Evolutionary conservation across 2,797 vertebrate genomes (phyloP), one percentile per base, ranked within the genome.

Genomic region (Myripristis jacobus): DNA sequence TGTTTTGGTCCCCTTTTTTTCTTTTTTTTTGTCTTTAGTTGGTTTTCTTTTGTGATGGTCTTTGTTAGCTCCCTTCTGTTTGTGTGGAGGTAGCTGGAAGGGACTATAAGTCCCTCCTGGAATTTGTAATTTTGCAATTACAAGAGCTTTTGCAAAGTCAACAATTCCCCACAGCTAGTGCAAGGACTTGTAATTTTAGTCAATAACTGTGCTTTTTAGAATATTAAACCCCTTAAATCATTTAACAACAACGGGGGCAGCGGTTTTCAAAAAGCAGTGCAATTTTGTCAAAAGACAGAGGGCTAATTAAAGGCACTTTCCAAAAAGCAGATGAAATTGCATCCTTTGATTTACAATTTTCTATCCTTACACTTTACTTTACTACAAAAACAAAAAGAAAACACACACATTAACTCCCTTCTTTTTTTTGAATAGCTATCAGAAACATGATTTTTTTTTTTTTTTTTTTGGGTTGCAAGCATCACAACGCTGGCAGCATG

Each of bases 51-150:
- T 48, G 25, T 55, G n/a, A 38, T 62, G 53, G 52, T 69, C 70
- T 68, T 74, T 70, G 38, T 68, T 19, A 52, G 54, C 68, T 78
- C 12, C 43, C 2, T 54, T 63, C 22, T 79, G 52, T 77, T 82
- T 83, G 67, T 83, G 59, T 57, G 4, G 43, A 52, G 36, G 56
- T 61, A 52, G 69, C 75, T 81, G 19, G 7, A 51, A 68, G 69
- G 79, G 69, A 83, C 67, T 54, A 63, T 4, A 74, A 70, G 22
- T 87, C 77, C 71, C 81, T 66, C 21, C 47, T 71, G 77, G 47
- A 22, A 60, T 80, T 87, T 84, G 46, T 77, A 80, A 78, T 77
- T 82, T 73, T 74, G 68, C 57, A 58, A 64, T 50, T 78, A 72
- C 73, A 73, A 54, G 70, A 70, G 61, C 55, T 75, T 80, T 75